phyloP scores from a whole-genome alignment of 2,888 invertebrate genomes.

The Eudiplozoon nipponicum region DNA sequence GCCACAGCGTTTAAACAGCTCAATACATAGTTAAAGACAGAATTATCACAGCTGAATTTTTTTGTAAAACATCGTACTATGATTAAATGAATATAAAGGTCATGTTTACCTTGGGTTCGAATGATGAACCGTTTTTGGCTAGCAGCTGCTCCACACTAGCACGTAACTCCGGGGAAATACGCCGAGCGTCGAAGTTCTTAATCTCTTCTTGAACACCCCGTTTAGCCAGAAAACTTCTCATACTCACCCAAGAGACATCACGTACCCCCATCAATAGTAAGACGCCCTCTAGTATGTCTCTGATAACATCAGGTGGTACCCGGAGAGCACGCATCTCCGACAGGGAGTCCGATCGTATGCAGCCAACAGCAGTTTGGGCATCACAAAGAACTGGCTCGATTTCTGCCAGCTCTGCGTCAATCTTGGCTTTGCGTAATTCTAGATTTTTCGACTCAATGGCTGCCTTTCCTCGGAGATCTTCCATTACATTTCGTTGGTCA shows the following conservation, averaged over 20 bases:
- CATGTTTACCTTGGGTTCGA: slow-evolving; percentile 40
- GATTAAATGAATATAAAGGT: too few relatives aligned
- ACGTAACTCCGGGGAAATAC: slow-evolving; percentile 47
- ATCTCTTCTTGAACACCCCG: slow-evolving; percentile 82
- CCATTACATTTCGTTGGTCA: slow-evolving; percentile 34
- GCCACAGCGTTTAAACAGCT: too few relatives aligned
- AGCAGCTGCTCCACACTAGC: slow-evolving; percentile 49
- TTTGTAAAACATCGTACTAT: too few relatives aligned
- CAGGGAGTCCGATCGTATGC: slow-evolving; percentile 62
- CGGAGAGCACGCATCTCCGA: slow-evolving; percentile 61
- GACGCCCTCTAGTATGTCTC: slow-evolving; percentile 83
- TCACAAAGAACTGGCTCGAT: slow-evolving; percentile 63
- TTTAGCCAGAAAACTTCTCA: slow-evolving; percentile 73
- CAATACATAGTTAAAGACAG: too few relatives aligned
- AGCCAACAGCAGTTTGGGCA: slow-evolving; percentile 67
- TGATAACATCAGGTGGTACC: slow-evolving; percentile 73
- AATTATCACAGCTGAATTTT: too few relatives aligned
- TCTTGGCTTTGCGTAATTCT: slow-evolving; percentile 47
- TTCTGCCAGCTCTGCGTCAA: slow-evolving; percentile 58
- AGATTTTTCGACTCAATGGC: slow-evolving; percentile 53
- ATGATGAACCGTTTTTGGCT: slow-evolving; percentile 46
- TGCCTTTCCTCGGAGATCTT: slow-evolving; percentile 41
- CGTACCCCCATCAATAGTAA: slow-evolving; percentile 77
- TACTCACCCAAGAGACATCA: slow-evolving; percentile 95
- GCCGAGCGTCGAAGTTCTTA: slow-evolving; percentile 59